Conservation (phyloP, 2,888 invertebrate species). For the Cerceris rybyensis region DNA sequence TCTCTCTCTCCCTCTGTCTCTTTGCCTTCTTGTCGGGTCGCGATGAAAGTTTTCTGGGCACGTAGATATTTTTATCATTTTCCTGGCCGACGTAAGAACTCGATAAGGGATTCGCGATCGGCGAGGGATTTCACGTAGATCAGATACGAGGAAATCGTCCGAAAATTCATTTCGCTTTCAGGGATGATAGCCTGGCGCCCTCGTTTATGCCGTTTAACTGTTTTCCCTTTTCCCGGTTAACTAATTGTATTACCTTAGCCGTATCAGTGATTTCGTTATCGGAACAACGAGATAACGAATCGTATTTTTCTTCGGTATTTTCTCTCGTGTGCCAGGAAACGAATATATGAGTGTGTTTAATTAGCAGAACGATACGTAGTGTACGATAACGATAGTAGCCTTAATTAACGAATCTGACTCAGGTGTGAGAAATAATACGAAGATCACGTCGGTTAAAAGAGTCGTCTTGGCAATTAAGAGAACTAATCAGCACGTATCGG, state of each 20-base stretch:
- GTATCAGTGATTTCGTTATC: not conserved
- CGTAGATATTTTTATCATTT: constrained; percentile 58
- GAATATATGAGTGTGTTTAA: constrained; percentile 58
- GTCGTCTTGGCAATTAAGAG: constrained; percentile 46
- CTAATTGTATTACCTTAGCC: not conserved
- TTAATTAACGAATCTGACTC: constrained; percentile 60
- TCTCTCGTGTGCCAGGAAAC: constrained; percentile 25
- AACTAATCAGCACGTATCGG: constrained; percentile 61
- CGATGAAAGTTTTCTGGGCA: constrained; percentile 55
- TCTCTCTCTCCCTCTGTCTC: not conserved
- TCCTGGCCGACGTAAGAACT: constrained; percentile 14
- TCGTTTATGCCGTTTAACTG: constrained; percentile 19
- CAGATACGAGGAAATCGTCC: constrained; percentile 43
- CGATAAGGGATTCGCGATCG: constrained; percentile 55
- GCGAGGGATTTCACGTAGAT: constrained; percentile 46
- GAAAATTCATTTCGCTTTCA: constrained; percentile 43
- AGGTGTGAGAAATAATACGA: constrained; percentile 55
- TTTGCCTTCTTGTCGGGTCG: constrained; percentile 15
- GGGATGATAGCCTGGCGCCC: not conserved
- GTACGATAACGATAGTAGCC: constrained; percentile 24
- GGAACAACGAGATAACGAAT: not conserved
- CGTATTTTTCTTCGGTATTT: not conserved
- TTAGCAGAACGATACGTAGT: constrained; percentile 20
- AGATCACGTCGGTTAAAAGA: constrained; percentile 36
- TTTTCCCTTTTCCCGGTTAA: not conserved